Base-by-base conservation (phyloP, 2,888 invertebrate species). In the Callimorpha dominula region DNA sequence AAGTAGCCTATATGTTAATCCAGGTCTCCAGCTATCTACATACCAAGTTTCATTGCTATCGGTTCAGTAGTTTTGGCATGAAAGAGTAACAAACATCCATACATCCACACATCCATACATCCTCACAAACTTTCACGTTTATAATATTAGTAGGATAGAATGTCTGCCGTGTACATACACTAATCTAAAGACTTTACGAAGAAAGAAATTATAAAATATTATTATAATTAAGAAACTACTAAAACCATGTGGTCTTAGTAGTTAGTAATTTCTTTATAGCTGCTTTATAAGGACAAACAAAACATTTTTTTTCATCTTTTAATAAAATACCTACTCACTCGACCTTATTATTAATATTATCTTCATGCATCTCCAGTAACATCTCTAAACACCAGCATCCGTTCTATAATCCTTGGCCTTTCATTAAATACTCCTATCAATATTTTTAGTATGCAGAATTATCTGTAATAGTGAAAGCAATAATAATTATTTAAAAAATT, bases 331-430 rank as follows among this genome's bases (percentile, higher is more conserved):
- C n/a, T n/a, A n/a, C 7, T 64, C 31, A 57, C 4, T 17, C 52
- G 31, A 66, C 66, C 52, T 66, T 40, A 52, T 40, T 50, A 40
- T 52, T 14, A 20, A 31, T 31, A 31, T 20, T 54, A 11, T 54
- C 54, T 54, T 9, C n/a, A 20, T n/a, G 9, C 52, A 54, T 54
- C 17, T 17, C 8, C 17, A 60, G 4, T 62, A 40, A 3, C 40
- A 40, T 62, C 7, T 62, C 3, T 40, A 62, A 40, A 7, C 2
- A 31, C n/a, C 52, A 54, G 20, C 57, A 50, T 46, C 62, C 52
- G 46, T 65, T 72, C 57, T 46, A 63, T 68, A 68, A 60, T 46
- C 68, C 60, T 72, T 65, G 68, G 52, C 49, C 54, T 73, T 67
- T 65, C 14, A 14, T 62, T 12, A 69, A 40, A 0, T 69, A 40